Base-by-base conservation (phyloP, 2,113 vertebrate species). In the Galemys pyrenaicus region DNA sequence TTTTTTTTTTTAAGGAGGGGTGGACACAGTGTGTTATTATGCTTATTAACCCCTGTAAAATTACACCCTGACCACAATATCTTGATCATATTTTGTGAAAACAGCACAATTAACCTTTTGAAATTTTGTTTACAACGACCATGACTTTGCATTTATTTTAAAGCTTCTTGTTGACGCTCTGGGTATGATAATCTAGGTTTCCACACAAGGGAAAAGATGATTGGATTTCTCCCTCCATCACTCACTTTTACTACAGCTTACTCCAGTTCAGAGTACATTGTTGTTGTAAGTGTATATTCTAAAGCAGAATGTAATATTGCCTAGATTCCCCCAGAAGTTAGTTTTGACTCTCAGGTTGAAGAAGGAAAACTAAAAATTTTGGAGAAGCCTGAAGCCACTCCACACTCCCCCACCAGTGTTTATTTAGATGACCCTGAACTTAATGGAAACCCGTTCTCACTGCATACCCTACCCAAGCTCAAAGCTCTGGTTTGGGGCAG, bases 31-130 rank as follows among this genome's bases (percentile, higher is more conserved):
- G 41, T 92, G 70, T 83, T 68, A 79, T 68, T 51, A 71, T 90
- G 26, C 81, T 89, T 91, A 91, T 81, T 92, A 94, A 88, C 15
- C 2, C 6, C 71, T 73, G 10, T 85, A 95, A 93, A 90, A 74
- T 44, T 74, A 75, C 11, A 93, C 17, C 84, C 91, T 95, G 58
- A 67, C 35, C 15, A 2, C 26, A 83, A 80, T 44, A 79, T 64
- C 41, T 32, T 60, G 70, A 73, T 87, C 24, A 60, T 92, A 89
- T 77, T 92, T 95, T 94, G 58, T 85, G 64, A 68, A 91, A 91
- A 91, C 22, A 44, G 32, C 35, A 32, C 24, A 88, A 88, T 73
- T 94, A 49, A 16, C 13, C 81, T 65, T 67, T 35, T 28, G 71
- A 17, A 5, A 58, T 87, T 90, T 77, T 77, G 60, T 89, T 77